Conservation (phyloP, 2,797 vertebrate species). For the Pseudocheirus occidentalis region DNA sequence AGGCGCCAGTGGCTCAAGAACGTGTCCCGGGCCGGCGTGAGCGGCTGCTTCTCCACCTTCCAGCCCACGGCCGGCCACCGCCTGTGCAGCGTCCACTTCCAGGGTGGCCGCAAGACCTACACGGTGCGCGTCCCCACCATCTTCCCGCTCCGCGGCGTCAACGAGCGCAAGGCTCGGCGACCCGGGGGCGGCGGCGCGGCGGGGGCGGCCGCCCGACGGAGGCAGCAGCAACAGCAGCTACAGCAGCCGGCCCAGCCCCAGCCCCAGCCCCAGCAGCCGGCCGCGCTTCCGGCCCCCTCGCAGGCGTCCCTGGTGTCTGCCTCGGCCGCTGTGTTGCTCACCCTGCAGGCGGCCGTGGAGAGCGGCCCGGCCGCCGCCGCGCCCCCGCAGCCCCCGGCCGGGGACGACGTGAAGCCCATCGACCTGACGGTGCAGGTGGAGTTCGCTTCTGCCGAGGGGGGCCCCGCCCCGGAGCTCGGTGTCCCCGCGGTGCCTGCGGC, state of each 20-base stretch:
- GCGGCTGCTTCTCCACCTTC: conserved; percentile 98
- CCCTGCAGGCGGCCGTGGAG: conserved; percentile 77
- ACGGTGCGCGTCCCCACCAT: conserved; percentile 94
- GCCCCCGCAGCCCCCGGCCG: conserved; percentile 61
- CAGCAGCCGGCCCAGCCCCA: conserved; percentile 81
- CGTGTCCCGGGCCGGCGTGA: conserved; percentile 96
- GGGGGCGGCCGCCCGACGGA: conserved; percentile 68
- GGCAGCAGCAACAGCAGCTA: conserved; percentile 23
- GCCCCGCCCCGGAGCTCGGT: neutral
- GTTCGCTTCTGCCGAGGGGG: conserved; percentile 80
- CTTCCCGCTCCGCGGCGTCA: conserved; percentile 95
- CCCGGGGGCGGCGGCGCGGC: conserved; percentile 77
- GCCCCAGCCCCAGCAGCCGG: conserved; percentile 44
- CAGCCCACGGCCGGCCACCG: conserved; percentile 97
- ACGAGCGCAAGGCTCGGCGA: conserved; percentile 91
- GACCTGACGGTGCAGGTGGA: conserved; percentile 89
- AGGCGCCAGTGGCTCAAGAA: conserved; percentile 97
- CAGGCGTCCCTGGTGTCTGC: conserved; percentile 76
- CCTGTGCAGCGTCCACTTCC: conserved; percentile 97
- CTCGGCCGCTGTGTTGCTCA: conserved; percentile 80
- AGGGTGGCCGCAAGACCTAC: conserved; percentile 96
- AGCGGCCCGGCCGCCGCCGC: conserved; percentile 64
- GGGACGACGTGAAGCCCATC: conserved; percentile 89
- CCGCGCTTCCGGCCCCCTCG: conserved; percentile 60
- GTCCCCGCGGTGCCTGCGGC: conserved; percentile 76